A percentile compares a stretch with the other conserved stretches of the same genome.
phyloP scores from a whole-genome alignment of 2,113 vertebrate species.

The Numenius arquata region DNA sequence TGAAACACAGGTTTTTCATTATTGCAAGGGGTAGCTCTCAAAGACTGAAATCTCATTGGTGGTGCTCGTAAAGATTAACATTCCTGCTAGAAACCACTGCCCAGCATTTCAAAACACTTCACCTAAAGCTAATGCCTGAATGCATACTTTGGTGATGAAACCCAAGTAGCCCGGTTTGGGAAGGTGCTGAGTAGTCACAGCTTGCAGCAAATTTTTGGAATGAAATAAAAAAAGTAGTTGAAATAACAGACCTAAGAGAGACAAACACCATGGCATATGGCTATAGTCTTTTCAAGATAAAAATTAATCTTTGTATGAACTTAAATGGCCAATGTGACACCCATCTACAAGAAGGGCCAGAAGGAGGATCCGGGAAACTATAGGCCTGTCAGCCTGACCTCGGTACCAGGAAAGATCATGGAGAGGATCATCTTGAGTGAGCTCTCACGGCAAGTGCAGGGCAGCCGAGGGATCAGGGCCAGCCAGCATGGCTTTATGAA shows the following conservation, averaged over 20 bases:
- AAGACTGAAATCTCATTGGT: constrained; percentile 20
- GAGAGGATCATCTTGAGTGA: too few relatives aligned
- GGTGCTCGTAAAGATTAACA: neutral
- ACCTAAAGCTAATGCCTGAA: neutral
- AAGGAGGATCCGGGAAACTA: too few relatives aligned
- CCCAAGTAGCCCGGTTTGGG: neutral
- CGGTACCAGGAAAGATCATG: too few relatives aligned
- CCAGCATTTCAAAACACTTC: constrained; percentile 11
- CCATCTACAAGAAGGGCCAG: too few relatives aligned
- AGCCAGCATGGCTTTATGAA: too few relatives aligned
- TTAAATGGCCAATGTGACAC: too few relatives aligned
- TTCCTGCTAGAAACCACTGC: constrained; percentile 9
- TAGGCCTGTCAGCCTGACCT: too few relatives aligned
- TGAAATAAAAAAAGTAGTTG: neutral
- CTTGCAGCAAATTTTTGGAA: neutral
- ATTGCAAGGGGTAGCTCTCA: neutral
- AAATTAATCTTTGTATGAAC: neutral
- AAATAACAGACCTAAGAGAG: neutral
- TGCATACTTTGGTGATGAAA: neutral
- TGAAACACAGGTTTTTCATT: constrained; percentile 29
- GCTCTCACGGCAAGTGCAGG: too few relatives aligned
- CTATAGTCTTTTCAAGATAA: neutral
- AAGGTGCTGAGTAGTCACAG: neutral
- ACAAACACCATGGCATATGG: neutral
- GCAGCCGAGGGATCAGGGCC: too few relatives aligned